phyloP scores from a whole-genome alignment of 2,797 vertebrate species.

The Rhabdomys pumilio region DNA sequence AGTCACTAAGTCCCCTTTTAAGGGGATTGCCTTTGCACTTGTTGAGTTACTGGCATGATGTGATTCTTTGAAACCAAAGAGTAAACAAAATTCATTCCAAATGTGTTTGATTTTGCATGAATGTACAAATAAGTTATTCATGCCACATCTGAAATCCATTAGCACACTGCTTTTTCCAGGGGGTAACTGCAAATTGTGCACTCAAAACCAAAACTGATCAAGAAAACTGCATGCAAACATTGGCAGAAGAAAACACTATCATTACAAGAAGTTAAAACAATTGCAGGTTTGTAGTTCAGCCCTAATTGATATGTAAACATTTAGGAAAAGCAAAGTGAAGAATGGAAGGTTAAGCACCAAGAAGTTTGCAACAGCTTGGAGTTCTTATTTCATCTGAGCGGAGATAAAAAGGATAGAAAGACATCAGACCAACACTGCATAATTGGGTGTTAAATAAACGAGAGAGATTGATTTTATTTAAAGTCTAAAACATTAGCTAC shows the following conservation, averaged over 20 bases:
- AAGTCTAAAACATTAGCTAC: slow-evolving; percentile 65
- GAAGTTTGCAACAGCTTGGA: background rate
- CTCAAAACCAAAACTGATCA: slow-evolving; percentile 71
- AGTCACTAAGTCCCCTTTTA: slow-evolving; percentile 62
- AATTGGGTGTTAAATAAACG: slow-evolving; percentile 25
- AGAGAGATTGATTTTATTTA: slow-evolving; percentile 20
- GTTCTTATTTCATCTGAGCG: slow-evolving; percentile 42
- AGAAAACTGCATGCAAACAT: slow-evolving; percentile 63
- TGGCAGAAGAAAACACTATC: slow-evolving; percentile 70
- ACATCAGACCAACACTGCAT: slow-evolving; percentile 36
- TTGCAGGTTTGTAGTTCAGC: slow-evolving; percentile 53
- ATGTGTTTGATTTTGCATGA: slow-evolving; percentile 80
- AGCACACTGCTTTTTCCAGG: slow-evolving; percentile 76
- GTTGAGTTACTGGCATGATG: slow-evolving; percentile 80
- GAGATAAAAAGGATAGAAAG: slow-evolving; percentile 50
- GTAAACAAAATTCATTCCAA: slow-evolving; percentile 81
- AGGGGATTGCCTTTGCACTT: slow-evolving; percentile 77
- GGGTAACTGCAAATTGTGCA: slow-evolving; percentile 74
- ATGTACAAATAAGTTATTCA: slow-evolving; percentile 77
- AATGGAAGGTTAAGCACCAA: slow-evolving; percentile 53
- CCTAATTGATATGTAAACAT: slow-evolving; percentile 66
- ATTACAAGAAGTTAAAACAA: slow-evolving; percentile 53
- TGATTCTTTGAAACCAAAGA: slow-evolving; percentile 80
- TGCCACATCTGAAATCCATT: slow-evolving; percentile 76
- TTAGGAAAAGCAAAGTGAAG: slow-evolving; percentile 59